phyloP scores from a whole-genome alignment of 2,113 vertebrate genomes.

The Numenius arquata region DNA sequence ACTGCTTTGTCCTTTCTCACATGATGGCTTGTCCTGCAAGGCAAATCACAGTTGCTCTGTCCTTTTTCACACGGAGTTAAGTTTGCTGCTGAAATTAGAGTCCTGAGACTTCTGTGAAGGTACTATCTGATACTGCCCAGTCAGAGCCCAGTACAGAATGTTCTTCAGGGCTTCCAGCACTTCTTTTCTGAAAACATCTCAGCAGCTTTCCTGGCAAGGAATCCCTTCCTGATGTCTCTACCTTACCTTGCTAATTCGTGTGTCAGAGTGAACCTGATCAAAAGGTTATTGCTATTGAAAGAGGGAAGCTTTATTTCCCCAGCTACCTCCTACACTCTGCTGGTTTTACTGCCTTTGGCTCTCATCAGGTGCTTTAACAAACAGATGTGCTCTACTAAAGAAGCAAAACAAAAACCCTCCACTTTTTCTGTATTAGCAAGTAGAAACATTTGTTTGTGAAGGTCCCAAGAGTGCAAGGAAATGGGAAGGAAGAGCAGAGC shows the following conservation, averaged over 20 bases:
- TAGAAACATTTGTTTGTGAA: neutral
- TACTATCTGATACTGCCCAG: neutral
- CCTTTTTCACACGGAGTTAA: neutral
- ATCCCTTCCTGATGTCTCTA: neutral
- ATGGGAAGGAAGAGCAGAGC: neutral
- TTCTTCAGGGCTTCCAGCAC: neutral
- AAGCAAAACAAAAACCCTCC: neutral
- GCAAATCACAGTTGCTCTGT: rapidly evolving
- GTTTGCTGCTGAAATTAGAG: neutral
- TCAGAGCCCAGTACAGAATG: neutral
- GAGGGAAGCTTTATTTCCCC: neutral
- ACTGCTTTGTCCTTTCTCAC: neutral
- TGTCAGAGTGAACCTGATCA: neutral
- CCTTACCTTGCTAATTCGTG: neutral
- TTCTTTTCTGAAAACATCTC: neutral
- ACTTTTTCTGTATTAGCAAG: neutral
- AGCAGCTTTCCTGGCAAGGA: neutral
- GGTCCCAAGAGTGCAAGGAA: neutral
- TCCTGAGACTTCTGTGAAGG: neutral
- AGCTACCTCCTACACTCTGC: neutral
- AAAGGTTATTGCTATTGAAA: neutral
- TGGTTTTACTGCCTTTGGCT: neutral
- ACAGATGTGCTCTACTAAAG: neutral
- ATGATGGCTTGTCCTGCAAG: neutral
- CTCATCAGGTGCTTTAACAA: neutral